A percentile compares a stretch with the other conserved stretches of the same genome.
phyloP scores from a whole-genome alignment of 2,888 invertebrate genomes.

The Caenorhabditis afra region DNA sequence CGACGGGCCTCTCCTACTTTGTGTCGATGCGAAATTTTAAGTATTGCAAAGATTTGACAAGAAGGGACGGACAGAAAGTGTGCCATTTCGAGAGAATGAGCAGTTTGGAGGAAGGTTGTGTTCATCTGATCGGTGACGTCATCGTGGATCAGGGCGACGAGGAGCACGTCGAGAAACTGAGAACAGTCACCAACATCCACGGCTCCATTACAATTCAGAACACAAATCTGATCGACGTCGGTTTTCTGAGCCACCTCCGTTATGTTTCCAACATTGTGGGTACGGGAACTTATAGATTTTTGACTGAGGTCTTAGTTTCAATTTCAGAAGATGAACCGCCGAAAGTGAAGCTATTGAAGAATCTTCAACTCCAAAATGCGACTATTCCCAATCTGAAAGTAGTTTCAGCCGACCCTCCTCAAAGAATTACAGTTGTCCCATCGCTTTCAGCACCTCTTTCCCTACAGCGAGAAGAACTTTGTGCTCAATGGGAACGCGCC shows the following conservation, averaged over 20 bases:
- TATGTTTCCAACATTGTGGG: no score
- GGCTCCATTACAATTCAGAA: background rate
- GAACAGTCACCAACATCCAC: background rate
- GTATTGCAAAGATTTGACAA: background rate
- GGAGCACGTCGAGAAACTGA: conserved; percentile 9
- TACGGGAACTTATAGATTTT: no score
- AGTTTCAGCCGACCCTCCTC: no score
- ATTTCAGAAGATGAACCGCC: no score
- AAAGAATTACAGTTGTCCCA: no score
- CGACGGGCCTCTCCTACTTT: background rate
- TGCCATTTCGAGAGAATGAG: conserved; percentile 19
- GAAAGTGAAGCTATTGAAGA: no score
- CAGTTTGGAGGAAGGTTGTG: conserved; percentile 10
- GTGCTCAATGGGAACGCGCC: no score
- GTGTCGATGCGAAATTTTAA: no score
- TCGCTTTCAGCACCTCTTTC: no score
- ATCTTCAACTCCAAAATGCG: background rate
- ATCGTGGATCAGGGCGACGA: conserved; percentile 5
- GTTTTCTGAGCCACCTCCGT: background rate
- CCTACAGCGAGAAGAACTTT: no score
- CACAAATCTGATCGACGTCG: background rate
- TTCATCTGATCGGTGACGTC: conserved; percentile 6
- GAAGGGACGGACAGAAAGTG: conserved; percentile 3
- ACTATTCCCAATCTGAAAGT: background rate
- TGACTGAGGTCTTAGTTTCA: no score